These are phyloP conservation scores for Tychaedon coryphoeus DNA, from an alignment of 2,113 vertebrate species.

Conservation along the genomic window DNA sequence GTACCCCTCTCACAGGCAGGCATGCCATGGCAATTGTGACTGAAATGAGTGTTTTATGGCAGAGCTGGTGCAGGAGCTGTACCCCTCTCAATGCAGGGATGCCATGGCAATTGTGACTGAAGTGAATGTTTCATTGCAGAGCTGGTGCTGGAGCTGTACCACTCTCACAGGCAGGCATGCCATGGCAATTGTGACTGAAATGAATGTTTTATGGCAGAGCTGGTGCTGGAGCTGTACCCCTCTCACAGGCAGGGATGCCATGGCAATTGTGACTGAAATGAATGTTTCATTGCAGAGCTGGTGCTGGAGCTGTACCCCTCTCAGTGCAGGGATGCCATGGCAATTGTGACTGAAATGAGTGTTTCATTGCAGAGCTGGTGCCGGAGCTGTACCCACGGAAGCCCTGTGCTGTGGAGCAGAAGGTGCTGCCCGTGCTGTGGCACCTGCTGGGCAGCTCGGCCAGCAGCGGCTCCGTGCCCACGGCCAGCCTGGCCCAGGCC, in stretches of 20 bases:
- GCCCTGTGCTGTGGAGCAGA: not conserved
- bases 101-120: rapidly evolving
- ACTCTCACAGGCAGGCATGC: not conserved
- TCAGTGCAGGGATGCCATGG: not conserved
- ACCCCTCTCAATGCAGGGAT: not conserved
- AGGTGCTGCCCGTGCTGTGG: not conserved
- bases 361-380: not conserved
- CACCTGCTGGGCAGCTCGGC: not conserved
- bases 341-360: rapidly evolving
- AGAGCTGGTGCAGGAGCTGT: not conserved
- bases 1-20: not conserved
- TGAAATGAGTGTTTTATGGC: not conserved
- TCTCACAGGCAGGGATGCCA: no score
- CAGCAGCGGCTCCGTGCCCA: not conserved
- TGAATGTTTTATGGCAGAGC: not conserved
- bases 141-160: not conserved
- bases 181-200: no score
- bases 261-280: no score
- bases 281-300: no score
- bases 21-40: no score
- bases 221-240: no score
- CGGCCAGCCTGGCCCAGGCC: not conserved
- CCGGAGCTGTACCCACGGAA: not conserved
- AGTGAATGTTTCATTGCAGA: not conserved
- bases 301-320: no score